Conservation (phyloP, 2,797 vertebrate genomes). For the Melopsittacus undulatus region DNA sequence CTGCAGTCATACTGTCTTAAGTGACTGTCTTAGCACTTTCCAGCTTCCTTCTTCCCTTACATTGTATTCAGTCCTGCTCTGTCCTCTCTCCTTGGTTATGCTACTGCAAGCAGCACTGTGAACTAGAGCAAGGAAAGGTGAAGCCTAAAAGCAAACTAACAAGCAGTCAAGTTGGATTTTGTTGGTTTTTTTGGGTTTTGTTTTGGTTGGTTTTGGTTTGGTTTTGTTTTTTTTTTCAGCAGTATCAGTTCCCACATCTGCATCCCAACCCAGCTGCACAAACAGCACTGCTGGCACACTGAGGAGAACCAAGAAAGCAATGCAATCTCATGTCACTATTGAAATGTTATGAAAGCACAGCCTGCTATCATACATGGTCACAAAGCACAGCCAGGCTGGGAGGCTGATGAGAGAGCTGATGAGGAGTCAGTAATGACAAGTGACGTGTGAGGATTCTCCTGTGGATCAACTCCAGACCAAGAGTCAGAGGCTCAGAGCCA, state of each 20-base stretch:
- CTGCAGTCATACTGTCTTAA: background rate
- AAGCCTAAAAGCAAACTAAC: background rate
- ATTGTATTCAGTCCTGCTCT: background rate
- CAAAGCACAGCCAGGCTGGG: background rate
- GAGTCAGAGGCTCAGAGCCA: background rate
- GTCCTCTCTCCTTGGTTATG: background rate
- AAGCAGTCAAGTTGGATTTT: background rate
- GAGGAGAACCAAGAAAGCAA: background rate
- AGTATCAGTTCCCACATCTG: background rate
- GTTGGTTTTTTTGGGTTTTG: background rate
- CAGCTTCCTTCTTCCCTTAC: background rate
- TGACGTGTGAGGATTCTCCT: background rate
- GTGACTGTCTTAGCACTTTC: background rate
- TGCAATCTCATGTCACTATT: background rate
- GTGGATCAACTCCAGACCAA: background rate
- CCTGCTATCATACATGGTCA: rapidly evolving
- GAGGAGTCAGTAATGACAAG: background rate
- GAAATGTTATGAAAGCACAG: background rate
- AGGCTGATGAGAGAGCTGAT: background rate
- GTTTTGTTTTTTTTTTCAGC: background rate
- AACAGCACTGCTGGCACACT: background rate
- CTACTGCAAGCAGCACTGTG: background rate
- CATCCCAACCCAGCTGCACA: background rate
- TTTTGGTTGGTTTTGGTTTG: background rate
- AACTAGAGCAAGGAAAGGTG: background rate